These are phyloP conservation scores for Sardina pilchardus DNA, from an alignment of 2,113 vertebrate species.

Conservation along the genomic window DNA sequence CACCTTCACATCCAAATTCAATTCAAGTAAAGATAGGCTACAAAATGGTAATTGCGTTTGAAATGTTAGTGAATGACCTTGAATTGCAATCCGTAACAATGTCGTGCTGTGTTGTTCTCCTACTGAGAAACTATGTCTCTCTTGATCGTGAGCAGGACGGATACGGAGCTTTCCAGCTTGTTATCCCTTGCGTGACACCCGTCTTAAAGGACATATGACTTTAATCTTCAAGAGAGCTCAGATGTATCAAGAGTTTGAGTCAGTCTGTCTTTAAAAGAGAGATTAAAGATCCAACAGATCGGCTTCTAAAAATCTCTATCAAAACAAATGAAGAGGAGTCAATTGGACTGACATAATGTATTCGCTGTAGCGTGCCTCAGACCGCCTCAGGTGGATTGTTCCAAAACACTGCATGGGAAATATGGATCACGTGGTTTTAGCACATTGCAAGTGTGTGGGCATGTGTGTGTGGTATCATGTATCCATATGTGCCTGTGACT, in stretches of 20 bases:
- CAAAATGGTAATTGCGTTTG: neutral
- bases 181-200: neutral
- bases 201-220: neutral
- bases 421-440: neutral
- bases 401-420: neutral
- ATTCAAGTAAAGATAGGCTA: neutral
- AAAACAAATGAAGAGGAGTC: neutral
- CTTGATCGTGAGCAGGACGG: neutral
- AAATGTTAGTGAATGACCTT: neutral
- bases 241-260: neutral
- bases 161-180: neutral
- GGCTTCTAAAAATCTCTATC: neutral
- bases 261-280: neutral
- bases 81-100: neutral
- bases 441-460: neutral
- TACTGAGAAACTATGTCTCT: neutral
- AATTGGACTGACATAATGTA: neutral
- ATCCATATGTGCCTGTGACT: neutral
- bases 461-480: neutral
- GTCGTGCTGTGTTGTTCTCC: neutral
- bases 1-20: neutral
- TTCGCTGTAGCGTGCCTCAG: no score
- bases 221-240: neutral
- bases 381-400: neutral
- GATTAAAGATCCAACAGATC: neutral